Evolutionary conservation across 2,888 invertebrate genomes (phyloP), one percentile per base, ranked within the genome.

Genomic region (Lochmaea crataegi): DNA sequence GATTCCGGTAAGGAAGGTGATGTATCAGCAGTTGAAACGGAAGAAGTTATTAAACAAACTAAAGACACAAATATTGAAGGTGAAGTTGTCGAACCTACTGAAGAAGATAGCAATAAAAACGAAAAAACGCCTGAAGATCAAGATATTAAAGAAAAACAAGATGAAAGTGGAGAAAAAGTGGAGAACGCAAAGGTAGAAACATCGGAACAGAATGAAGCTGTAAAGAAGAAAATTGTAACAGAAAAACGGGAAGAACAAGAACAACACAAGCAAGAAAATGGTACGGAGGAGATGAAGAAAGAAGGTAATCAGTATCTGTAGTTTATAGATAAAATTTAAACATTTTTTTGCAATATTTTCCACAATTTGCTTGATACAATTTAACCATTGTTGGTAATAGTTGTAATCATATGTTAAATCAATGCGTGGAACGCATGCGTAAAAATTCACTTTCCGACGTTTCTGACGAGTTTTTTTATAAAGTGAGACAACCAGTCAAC

Each of bases 41-140:
- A 60, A 57, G 56, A 71, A 18, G 56, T 58, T 5, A 63, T 67
- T 7, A 70, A 70, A 70, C 58, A 73, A 57, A 16, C 42, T 0
- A 67, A 73, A 64, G 70, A 70, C 22, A 56, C 66, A 56, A 56
- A 32, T 14, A 56, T 16, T 3, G 67, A 38, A 42, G 18, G 38
- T 4, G 10, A 38, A n/a, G 16, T 2, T 12, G 63, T 6, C 41
- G 32, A 26, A 32, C 6, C 42, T 18, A 9, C 57, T 26, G 68
- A n/a, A 68, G n/a, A 14, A 60, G 12, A 41, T 18, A 26, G 1
- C 10, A 10, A 14, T 42, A 26, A 45, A 22, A 45, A 10, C 12
- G 68, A 58, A 58, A 2, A 66, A 38, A 6, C 18, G 16, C 32
- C 6, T n/a, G 63, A 48, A 38, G 32, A 69, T 2, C 53, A 53